These are phyloP conservation scores for Lasioglossum pauxillum DNA, from an alignment of 2,888 invertebrate genomes.

Conservation along the genomic window DNA sequence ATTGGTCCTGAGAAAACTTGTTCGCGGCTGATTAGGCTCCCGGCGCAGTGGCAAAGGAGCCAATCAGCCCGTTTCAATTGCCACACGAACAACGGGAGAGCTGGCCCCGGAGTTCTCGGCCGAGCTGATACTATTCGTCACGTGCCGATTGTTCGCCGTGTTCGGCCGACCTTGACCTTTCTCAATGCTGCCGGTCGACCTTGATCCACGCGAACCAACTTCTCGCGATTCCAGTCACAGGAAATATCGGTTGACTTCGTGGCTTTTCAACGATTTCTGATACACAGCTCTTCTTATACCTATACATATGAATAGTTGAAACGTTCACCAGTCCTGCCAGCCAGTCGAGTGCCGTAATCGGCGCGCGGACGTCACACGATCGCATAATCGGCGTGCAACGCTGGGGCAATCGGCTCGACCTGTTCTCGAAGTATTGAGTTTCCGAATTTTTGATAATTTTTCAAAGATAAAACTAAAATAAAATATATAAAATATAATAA, in stretches of 20 bases:
- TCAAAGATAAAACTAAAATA: no score
- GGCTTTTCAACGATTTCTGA: background rate
- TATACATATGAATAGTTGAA: no score
- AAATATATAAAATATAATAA: no score
- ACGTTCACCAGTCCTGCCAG: background rate
- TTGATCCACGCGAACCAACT: slow-evolving; percentile 24
- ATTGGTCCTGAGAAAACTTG: slow-evolving; percentile 26
- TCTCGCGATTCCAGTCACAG: background rate
- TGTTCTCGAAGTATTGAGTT: no score
- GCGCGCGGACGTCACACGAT: background rate
- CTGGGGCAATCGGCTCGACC: no score
- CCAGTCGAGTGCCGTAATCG: background rate
- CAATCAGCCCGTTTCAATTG: slow-evolving; percentile 48
- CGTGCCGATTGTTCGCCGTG: slow-evolving; percentile 35
- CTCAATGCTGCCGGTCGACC: slow-evolving; percentile 45
- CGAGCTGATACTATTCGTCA: slow-evolving; percentile 38
- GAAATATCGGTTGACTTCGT: slow-evolving; percentile 4
- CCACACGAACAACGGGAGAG: slow-evolving; percentile 12
- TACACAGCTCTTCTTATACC: no score
- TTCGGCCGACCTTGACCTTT: slow-evolving; percentile 62
- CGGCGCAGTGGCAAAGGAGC: slow-evolving; percentile 27
- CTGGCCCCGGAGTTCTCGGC: background rate
- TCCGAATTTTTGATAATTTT: no score
- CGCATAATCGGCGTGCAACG: no score
- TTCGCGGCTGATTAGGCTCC: slow-evolving; percentile 18